These are phyloP conservation scores for Brachypalpus laphriformis DNA, from an alignment of 2,888 invertebrate genomes.

Conservation along the genomic window DNA sequence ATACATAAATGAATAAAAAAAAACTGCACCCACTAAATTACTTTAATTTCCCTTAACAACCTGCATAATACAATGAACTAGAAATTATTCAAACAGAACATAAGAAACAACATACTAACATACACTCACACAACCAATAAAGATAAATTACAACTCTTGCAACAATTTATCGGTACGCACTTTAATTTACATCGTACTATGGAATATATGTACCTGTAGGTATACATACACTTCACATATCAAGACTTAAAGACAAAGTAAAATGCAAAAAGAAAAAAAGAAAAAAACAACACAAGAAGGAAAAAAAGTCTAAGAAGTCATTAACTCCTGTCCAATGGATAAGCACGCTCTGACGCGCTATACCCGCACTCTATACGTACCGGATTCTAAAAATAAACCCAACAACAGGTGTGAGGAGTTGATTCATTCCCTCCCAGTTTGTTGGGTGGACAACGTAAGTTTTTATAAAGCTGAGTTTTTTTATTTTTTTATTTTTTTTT, in stretches of 20 bases:
- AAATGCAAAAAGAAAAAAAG: constrained; percentile 33
- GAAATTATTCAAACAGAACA: constrained; percentile 65
- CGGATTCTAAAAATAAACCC: constrained; percentile 66
- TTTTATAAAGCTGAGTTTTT: constrained; percentile 37
- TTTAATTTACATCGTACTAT: constrained; percentile 44
- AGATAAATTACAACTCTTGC: constrained; percentile 63
- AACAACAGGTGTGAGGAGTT: constrained; percentile 69
- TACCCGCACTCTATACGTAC: constrained; percentile 19
- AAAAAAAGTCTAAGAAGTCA: constrained; percentile 54
- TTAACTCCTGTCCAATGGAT: constrained; percentile 64
- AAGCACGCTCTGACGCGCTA: constrained; percentile 49
- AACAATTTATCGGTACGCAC: constrained; percentile 71
- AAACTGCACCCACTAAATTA: constrained; percentile 6
- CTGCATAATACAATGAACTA: constrained; percentile 67
- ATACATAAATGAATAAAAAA: too few species aligned
- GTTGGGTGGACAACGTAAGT: constrained; percentile 10
- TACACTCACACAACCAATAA: constrained; percentile 49
- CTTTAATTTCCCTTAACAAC: constrained; percentile 48
- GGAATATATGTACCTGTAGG: constrained; percentile 11
- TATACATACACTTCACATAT: constrained; percentile 2
- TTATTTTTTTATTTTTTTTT: constrained; percentile 8
- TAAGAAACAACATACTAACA: constrained; percentile 10
- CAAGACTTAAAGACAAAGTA: constrained; percentile 37
- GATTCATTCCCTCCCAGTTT: constrained; percentile 49
- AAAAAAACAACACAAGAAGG: constrained; percentile 11